Evolutionary conservation across 1,140 invertebrate genomes (phyloP).

Genomic region (Drosophila erecta): DNA sequence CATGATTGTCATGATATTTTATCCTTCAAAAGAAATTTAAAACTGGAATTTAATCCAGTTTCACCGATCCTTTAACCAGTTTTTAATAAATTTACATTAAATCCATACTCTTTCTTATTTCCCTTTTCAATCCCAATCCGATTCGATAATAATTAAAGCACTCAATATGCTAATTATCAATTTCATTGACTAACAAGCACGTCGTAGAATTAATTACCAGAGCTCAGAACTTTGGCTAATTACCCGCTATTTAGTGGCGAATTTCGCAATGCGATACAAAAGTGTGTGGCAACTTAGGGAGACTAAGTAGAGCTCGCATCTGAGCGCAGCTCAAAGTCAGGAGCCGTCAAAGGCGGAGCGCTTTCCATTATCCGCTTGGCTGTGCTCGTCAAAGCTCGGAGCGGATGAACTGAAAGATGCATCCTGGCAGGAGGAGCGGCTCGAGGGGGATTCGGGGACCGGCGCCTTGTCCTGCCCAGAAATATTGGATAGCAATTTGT

Average conservation of each 20-base stretch:
- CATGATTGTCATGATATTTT: too few species aligned
- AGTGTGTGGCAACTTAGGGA: slow-evolving; percentile 28
- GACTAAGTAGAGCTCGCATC: slow-evolving; percentile 13
- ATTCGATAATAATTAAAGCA: not conserved
- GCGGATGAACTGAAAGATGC: slow-evolving; percentile 41
- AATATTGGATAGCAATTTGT: slow-evolving; percentile 66
- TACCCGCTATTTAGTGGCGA: slow-evolving; percentile 34
- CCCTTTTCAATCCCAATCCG: not conserved
- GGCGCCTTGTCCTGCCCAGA: slow-evolving; percentile 33
- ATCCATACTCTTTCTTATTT: not conserved
- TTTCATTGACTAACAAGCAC: slow-evolving; percentile 4
- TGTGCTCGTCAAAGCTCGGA: slow-evolving; percentile 49
- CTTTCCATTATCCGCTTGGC: slow-evolving; percentile 55
- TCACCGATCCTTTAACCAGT: too few species aligned
- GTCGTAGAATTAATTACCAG: slow-evolving; percentile 26
- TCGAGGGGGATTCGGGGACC: not conserved
- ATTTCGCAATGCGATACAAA: slow-evolving; percentile 33
- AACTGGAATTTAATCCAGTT: too few species aligned
- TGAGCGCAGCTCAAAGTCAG: slow-evolving; percentile 38
- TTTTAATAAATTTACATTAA: too few species aligned
- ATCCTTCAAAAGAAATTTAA: too few species aligned
- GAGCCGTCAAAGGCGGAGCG: slow-evolving; percentile 38
- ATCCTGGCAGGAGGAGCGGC: slow-evolving; percentile 26
- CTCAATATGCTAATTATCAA: slow-evolving; percentile 17
- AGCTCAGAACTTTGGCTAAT: slow-evolving; percentile 40